Evolutionary conservation across 2,797 vertebrate species (phyloP).

Genomic region (Pogonophryne albipinna): DNA sequence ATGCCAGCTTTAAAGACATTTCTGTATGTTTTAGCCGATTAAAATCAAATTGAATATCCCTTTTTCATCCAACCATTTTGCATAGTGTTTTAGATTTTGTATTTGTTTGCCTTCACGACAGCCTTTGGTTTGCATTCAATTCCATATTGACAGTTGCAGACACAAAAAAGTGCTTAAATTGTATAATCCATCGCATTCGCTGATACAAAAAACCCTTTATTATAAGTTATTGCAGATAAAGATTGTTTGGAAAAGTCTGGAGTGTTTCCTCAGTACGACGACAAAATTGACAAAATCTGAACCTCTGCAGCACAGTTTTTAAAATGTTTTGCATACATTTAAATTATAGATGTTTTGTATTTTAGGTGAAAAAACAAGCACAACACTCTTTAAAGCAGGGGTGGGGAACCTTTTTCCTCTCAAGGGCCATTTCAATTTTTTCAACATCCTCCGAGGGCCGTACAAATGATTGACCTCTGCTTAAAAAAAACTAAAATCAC

Average conservation of each 20-base stretch:
- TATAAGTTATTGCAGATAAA: conserved; percentile 9
- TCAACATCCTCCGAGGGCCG: too few species aligned
- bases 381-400: neutral
- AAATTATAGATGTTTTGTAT: too few species aligned
- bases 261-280: neutral
- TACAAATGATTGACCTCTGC: too few species aligned
- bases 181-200: neutral
- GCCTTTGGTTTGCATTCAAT: conserved; percentile 8
- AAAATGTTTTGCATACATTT: too few species aligned
- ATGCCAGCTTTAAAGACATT: neutral
- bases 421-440: too few species aligned
- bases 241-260: conserved; percentile 1
- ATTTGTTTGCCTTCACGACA: conserved; percentile 5
- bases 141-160: conserved; percentile 12
- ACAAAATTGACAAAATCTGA: neutral
- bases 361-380: neutral
- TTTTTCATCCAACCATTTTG: neutral
- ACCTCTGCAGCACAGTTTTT: too few species aligned
- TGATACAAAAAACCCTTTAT: conserved; percentile 2
- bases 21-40: neutral
- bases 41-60: neutral
- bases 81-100: neutral
- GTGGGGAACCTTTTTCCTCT: too few species aligned
- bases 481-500: too few species aligned
- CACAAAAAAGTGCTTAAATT: neutral